Base-by-base conservation (phyloP, 2,888 invertebrate genomes). In the Phoenoteleia sp. region DNA sequence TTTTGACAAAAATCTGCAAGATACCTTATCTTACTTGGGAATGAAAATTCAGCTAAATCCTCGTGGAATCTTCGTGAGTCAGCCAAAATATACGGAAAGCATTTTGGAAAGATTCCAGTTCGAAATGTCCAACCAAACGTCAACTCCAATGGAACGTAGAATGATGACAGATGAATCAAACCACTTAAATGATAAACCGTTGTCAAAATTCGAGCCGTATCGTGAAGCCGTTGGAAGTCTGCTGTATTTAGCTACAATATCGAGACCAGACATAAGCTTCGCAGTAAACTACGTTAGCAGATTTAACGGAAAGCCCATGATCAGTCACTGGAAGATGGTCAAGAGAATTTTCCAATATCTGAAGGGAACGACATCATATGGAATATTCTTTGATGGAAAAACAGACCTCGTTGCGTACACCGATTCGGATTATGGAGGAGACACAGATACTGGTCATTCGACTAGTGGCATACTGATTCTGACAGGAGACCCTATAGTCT, bases 401-500 rank as follows among this genome's bases (percentile, higher is more conserved):
- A 27, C n/a, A 15, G 49, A 80, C 5, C 45, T 88, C 7, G 39
- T 87, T 6, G 84, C 81, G 0, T 88, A 84, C 42, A 81, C 81
- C 3, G 87, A 89, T 66, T 85, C 87, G 11, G 83, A 83, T 15
- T 82, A 71, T 45, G 77, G 56, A 77, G 71, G 86, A 76, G 84
- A 45, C 11, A 9, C 25, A 6, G 3, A 13, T 11, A 25, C 52
- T 13, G 52, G 25, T 9, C 13, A 17, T 7, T 79, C 72, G 0
- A 80, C 80, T 9, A 80, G 47, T 36, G 64, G 80, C 2, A 29
- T 80, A 0, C n/a, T 72, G 17, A 33, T 79, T 1, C 9, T 58
- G 19, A 25, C 29, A 33, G 90, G 89, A 83, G 89, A 88, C 11
- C 91, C 90, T 23, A 81, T 90, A 42, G 85, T 90, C 3, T 91